Evolutionary conservation across 2,888 invertebrate species (phyloP).

Genomic region (Lepidocyrtinus sp.): DNA sequence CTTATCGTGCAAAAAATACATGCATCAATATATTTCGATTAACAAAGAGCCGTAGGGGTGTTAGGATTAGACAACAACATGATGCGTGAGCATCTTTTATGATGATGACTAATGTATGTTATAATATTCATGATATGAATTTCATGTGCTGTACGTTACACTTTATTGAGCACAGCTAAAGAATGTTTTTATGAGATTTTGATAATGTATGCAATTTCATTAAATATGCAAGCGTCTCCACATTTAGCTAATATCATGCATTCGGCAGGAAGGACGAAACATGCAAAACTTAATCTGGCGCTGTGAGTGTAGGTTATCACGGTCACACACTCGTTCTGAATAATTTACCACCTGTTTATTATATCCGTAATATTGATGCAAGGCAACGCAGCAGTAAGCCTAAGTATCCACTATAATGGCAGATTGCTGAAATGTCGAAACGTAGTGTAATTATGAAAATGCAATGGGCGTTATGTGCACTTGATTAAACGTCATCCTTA

Average conservation of each 20-base stretch:
- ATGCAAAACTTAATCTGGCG: too few relatives aligned
- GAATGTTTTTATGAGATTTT: background rate
- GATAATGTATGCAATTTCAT: background rate
- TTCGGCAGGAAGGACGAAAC: too few relatives aligned
- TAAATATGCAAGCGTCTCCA: too few relatives aligned
- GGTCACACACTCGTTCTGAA: constrained; percentile 5
- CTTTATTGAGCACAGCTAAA: constrained; percentile 1
- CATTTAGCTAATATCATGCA: background rate
- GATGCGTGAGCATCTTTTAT: background rate
- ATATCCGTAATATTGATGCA: too few relatives aligned
- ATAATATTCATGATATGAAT: background rate
- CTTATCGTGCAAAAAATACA: background rate
- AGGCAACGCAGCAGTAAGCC: too few relatives aligned
- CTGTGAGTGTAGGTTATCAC: background rate
- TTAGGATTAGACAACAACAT: background rate
- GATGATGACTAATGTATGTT: background rate
- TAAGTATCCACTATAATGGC: too few relatives aligned
- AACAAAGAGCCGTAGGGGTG: too few relatives aligned
- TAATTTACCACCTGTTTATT: constrained; percentile 11
- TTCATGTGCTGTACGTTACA: background rate
- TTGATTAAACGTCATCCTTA: background rate
- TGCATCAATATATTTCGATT: too few relatives aligned
- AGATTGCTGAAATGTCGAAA: background rate
- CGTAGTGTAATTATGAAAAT: background rate
- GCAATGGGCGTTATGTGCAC: background rate